Conservation (phyloP, 2,888 invertebrate species). For the Tolmerus cingulatus region DNA sequence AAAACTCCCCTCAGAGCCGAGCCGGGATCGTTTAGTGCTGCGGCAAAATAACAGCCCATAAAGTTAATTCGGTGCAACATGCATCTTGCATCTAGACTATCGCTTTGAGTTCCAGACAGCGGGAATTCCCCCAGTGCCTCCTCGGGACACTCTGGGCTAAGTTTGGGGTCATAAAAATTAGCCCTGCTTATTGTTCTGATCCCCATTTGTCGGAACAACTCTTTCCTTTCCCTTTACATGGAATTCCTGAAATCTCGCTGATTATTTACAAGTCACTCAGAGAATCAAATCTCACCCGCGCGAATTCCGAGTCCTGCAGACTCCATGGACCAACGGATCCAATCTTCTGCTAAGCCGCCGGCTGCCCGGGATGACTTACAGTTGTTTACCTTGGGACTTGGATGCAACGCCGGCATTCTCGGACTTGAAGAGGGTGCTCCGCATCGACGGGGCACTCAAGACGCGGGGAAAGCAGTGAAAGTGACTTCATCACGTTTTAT, state of each 20-base stretch:
- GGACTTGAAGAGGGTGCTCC: not conserved
- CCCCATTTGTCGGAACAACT: not conserved
- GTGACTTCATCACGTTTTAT: constrained; percentile 15
- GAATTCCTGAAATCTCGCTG: not conserved
- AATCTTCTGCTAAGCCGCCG: not conserved
- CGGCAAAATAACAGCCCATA: not conserved
- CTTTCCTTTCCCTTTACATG: not conserved
- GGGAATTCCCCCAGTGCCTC: not conserved
- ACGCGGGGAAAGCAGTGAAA: not conserved
- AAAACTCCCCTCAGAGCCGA: not conserved
- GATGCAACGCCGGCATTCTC: not conserved
- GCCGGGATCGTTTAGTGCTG: not conserved
- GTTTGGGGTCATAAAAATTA: not conserved
- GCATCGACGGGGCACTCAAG: not conserved
- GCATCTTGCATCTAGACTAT: not conserved
- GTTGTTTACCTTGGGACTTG: constrained; percentile 11
- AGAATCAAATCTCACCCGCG: not conserved
- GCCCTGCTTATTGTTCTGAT: not conserved
- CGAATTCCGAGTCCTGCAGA: not conserved
- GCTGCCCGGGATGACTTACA: not conserved
- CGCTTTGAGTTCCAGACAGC: not conserved
- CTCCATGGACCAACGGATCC: not conserved
- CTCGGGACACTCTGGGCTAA: not conserved
- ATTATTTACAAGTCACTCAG: not conserved
- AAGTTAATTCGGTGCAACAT: constrained; percentile 10